phyloP scores from a whole-genome alignment of 2,888 invertebrate species.

The Lepidocyrtoides sp. region DNA sequence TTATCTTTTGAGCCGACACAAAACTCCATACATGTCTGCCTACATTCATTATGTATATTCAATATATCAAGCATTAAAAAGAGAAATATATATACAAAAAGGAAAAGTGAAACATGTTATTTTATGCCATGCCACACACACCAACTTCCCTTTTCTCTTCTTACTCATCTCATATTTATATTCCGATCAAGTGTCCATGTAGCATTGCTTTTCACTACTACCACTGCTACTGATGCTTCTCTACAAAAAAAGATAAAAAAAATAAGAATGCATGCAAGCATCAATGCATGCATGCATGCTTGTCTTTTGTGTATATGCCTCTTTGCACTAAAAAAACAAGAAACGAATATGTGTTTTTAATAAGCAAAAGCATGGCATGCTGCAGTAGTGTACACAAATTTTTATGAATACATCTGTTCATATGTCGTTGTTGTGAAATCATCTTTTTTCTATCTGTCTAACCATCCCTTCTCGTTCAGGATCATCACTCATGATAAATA shows the following conservation, averaged over 20 bases:
- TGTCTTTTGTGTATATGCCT: background rate
- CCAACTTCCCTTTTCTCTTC: constrained; percentile 13
- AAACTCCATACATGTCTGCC: background rate
- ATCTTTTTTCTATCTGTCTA: background rate
- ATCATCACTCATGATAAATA: constrained; percentile 16
- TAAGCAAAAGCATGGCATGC: background rate
- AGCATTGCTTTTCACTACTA: background rate
- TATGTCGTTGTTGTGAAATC: constrained; percentile 24
- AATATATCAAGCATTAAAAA: background rate
- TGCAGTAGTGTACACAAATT: background rate
- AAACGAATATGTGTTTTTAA: background rate
- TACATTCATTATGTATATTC: constrained; percentile 30
- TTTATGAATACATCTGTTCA: constrained; percentile 27
- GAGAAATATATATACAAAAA: background rate
- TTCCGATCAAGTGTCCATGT: constrained; percentile 48
- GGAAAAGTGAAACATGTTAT: constrained; percentile 26
- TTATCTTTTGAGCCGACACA: constrained; percentile 17
- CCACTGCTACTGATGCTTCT: too few relatives aligned
- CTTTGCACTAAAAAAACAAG: too few relatives aligned
- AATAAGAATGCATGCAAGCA: background rate
- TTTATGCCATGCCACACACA: constrained; percentile 13
- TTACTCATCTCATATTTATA: constrained; percentile 40
- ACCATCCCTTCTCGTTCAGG: background rate
- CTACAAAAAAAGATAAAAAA: background rate
- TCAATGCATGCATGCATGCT: background rate